phyloP scores from a whole-genome alignment of 92 coral and sea anemone species.

The Parazoanthus atlanticus region DNA sequence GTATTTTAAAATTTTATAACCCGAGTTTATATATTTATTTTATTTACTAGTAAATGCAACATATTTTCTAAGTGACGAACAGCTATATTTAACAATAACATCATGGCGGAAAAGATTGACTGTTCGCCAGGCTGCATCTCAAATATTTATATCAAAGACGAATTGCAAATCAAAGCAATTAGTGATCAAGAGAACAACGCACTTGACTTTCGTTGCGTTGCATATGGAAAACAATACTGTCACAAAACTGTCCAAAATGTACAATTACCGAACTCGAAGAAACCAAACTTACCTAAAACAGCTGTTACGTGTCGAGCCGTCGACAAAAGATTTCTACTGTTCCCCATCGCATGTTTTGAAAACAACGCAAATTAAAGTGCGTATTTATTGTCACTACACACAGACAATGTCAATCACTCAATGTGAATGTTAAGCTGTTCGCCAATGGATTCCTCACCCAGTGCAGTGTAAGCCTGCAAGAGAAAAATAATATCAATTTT shows the following conservation, averaged over 20 bases:
- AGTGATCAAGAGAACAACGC: not conserved
- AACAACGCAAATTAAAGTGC: too few relatives aligned
- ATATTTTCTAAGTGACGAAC: not conserved
- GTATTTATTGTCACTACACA: too few relatives aligned
- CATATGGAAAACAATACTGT: not conserved
- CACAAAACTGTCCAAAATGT: not conserved
- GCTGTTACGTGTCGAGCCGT: slow-evolving; percentile 16
- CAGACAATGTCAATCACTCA: too few relatives aligned
- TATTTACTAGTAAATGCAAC: not conserved
- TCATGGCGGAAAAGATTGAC: not conserved
- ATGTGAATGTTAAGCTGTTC: too few relatives aligned
- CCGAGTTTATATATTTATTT: too few relatives aligned
- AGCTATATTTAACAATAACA: not conserved
- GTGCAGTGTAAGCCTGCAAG: too few relatives aligned
- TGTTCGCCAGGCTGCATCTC: not conserved
- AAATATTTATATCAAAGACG: not conserved
- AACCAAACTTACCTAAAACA: slow-evolving; percentile 18
- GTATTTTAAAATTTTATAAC: not conserved
- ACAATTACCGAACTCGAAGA: not conserved
- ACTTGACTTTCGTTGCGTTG: too few relatives aligned
- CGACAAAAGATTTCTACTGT: not conserved
- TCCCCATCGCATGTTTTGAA: slow-evolving; percentile 17
- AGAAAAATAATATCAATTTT: too few relatives aligned
- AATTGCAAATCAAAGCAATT: not conserved
- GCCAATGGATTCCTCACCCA: too few relatives aligned